Evolutionary conservation across 2,888 invertebrate species (phyloP), one percentile per base, ranked within the genome.

Genomic region (Iselma pallidipennis): DNA sequence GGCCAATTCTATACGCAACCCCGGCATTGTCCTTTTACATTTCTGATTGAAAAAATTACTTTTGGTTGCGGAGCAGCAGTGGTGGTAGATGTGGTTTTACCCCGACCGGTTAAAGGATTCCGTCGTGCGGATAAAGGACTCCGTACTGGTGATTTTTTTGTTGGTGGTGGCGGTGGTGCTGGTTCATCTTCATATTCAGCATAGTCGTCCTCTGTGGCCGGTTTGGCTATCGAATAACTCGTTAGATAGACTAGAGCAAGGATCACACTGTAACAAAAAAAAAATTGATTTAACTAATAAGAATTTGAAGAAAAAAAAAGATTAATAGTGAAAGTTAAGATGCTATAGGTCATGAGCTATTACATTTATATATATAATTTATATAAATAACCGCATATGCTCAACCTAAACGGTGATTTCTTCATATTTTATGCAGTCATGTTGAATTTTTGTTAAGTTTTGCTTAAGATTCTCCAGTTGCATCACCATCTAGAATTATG

Each of bases 91-190:
- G 80, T 74, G 37, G 76, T 73, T 55, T 72, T 75, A 14, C 68
- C 72, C 49, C 78, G 73, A 21, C 75, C 75, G 1, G 76, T 69
- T 50, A 82, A 67, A 2, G 81, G 81, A 67, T 77, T 81, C 59
- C 82, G 74, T 66, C 82, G 76, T 45, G 76, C 76, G 19, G 80
- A 69, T 53, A 81, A 63, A 16, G 79, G 76, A 58, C 74, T 76
- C 48, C 76, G 71, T 14, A 76, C 69, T 49, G 77, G 73, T 31
- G 76, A 74, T 65, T 76, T 76, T 63, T 79, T 78, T 56, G 80
- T 76, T 63, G 79, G 75, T 49, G 78, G 77, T 33, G 80, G 76
- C 21, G 78, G 76, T 57, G 74, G 76, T 49, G 74, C 78, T 25
- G 77, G 77, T 49, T 80, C 78, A 25, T 79, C 78, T 55, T 78